Conservation (phyloP, 1,140 invertebrate species). For the Drosophila navojoa region DNA sequence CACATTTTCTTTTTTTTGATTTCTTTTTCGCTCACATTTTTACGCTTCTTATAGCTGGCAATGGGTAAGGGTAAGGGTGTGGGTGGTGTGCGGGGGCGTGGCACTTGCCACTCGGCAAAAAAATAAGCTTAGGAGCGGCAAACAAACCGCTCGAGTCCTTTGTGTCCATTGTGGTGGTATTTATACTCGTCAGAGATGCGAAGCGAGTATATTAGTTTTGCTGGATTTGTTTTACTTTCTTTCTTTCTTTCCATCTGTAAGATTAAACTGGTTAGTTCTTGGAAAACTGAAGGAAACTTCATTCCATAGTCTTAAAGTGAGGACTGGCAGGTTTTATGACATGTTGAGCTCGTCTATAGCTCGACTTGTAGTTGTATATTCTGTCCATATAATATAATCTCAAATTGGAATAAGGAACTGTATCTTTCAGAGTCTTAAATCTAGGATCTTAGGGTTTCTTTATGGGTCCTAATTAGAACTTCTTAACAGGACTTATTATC, state of each 20-base stretch:
- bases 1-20: constrained; percentile 61
- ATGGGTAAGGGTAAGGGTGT: background rate
- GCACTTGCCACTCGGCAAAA: constrained; percentile 52
- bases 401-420: too few species aligned
- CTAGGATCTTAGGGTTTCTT: too few species aligned
- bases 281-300: too few species aligned
- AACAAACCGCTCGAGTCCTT: constrained; percentile 65
- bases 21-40: constrained; percentile 53
- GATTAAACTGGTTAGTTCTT: background rate
- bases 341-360: too few species aligned
- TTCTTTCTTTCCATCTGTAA: background rate
- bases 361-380: too few species aligned
- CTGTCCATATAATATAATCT: too few species aligned
- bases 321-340: too few species aligned
- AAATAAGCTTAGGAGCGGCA: constrained; percentile 77
- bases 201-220: too few species aligned
- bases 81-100: constrained; percentile 11
- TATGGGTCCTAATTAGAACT: too few species aligned
- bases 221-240: background rate
- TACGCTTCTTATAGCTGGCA: constrained; percentile 60
- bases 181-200: background rate
- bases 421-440: too few species aligned
- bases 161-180: constrained; percentile 55
- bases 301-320: too few species aligned
- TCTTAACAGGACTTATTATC: too few species aligned